These are phyloP conservation scores for Mugil cephalus DNA, from an alignment of 2,113 vertebrate genomes.

Conservation along the genomic window DNA sequence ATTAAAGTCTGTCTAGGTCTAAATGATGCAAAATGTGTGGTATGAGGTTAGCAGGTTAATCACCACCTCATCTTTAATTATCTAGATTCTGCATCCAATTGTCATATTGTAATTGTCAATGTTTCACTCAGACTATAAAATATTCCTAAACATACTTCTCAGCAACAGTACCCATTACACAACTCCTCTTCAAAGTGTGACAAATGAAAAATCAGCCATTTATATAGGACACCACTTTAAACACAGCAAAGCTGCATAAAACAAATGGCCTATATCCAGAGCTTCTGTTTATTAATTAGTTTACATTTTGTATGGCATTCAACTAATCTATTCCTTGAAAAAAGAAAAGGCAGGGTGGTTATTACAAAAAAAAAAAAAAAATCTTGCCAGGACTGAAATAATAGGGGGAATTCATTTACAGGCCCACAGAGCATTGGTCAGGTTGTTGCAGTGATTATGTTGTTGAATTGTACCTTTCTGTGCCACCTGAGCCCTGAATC, in stretches of 20 bases:
- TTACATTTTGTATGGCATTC: slow-evolving; percentile 75
- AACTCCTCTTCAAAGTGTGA: background rate
- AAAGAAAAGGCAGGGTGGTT: slow-evolving; percentile 44
- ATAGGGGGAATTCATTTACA: slow-evolving; percentile 70
- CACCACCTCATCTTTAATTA: background rate
- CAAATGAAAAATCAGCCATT: slow-evolving; percentile 32
- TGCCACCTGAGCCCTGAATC: slow-evolving; percentile 71
- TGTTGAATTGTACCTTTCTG: slow-evolving; percentile 67
- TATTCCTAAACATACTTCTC: slow-evolving; percentile 23
- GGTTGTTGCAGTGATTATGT: slow-evolving; percentile 76
- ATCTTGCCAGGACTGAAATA: slow-evolving; percentile 74
- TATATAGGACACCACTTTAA: slow-evolving; percentile 41
- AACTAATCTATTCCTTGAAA: slow-evolving; percentile 66
- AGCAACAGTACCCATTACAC: slow-evolving; percentile 31
- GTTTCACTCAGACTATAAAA: slow-evolving; percentile 26
- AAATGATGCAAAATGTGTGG: too few species aligned
- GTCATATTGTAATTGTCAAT: too few species aligned
- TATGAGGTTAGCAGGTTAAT: too few species aligned
- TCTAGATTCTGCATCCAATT: background rate
- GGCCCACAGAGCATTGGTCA: slow-evolving; percentile 59
- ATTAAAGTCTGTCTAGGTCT: too few species aligned
- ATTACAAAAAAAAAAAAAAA: slow-evolving; percentile 46
- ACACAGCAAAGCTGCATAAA: slow-evolving; percentile 52
- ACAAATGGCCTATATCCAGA: slow-evolving; percentile 55
- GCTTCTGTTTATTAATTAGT: slow-evolving; percentile 74